Conservation (phyloP, 2,888 invertebrate genomes). For the Lampropteryx suffumata region DNA sequence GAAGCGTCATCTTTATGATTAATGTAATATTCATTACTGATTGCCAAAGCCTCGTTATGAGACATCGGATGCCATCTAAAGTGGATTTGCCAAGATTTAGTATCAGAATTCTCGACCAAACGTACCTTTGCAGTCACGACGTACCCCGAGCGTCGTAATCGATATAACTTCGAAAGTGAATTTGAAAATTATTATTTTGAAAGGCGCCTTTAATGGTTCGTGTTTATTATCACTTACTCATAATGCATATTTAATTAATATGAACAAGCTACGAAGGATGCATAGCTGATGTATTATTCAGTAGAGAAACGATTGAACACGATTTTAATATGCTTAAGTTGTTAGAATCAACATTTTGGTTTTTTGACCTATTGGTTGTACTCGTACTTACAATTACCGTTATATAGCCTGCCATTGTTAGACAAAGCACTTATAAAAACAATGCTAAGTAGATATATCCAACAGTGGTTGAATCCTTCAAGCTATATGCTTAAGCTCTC, state of each 20-base stretch:
- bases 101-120: slow-evolving; percentile 27
- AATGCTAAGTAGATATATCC: too few species aligned
- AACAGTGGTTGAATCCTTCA: too few species aligned
- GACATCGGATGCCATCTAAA: slow-evolving; percentile 49
- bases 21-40: slow-evolving; percentile 51
- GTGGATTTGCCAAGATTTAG: slow-evolving; percentile 49
- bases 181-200: slow-evolving; percentile 30
- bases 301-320: slow-evolving; percentile 46
- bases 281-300: slow-evolving; percentile 54
- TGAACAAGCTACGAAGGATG: slow-evolving; percentile 36
- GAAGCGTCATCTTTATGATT: slow-evolving; percentile 60
- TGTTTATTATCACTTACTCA: slow-evolving; percentile 27
- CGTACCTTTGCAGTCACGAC: slow-evolving; percentile 11
- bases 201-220: slow-evolving; percentile 29
- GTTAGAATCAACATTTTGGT: too few species aligned
- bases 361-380: too few species aligned
- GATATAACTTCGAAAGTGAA: slow-evolving; percentile 37
- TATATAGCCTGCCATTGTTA: too few species aligned
- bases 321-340: neutral
- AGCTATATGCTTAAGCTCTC: too few species aligned
- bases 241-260: slow-evolving; percentile 44
- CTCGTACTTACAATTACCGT: too few species aligned
- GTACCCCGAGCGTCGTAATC: slow-evolving; percentile 9
- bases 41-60: slow-evolving; percentile 54
- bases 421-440: too few species aligned